phyloP scores from a whole-genome alignment of 2,113 vertebrate genomes.

The Thomomys bottae region DNA sequence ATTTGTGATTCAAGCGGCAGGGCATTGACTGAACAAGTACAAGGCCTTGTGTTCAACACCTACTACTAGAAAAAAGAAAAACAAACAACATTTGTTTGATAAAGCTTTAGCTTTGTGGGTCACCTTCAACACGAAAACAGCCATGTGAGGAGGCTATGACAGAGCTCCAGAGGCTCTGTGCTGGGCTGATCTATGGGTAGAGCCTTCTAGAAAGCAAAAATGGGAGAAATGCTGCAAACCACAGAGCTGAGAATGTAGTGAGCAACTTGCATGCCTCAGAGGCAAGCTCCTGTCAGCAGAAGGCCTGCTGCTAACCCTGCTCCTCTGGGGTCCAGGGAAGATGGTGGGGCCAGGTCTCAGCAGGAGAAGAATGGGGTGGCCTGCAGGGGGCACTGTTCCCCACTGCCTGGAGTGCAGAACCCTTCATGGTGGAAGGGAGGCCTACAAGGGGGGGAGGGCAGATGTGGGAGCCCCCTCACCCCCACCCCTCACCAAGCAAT shows the following conservation, averaged over 20 bases:
- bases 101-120: neutral
- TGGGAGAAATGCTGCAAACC: too few species aligned
- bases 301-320: neutral
- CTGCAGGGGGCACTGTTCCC: too few species aligned
- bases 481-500: neutral
- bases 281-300: neutral
- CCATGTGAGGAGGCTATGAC: neutral
- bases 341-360: neutral
- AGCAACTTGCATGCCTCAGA: neutral
- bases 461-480: too few species aligned
- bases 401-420: neutral
- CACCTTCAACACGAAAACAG: neutral
- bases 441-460: neutral
- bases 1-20: too few species aligned
- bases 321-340: neutral
- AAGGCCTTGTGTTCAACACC: too few species aligned
- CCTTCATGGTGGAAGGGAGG: too few species aligned
- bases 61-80: neutral
- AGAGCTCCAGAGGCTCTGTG: neutral
- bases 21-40: too few species aligned
- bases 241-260: too few species aligned
- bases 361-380: accelerated
- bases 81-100: neutral
- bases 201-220: neutral
- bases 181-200: neutral